Conservation (phyloP, 2,113 vertebrate genomes). For the Amblyopsis rosae region DNA sequence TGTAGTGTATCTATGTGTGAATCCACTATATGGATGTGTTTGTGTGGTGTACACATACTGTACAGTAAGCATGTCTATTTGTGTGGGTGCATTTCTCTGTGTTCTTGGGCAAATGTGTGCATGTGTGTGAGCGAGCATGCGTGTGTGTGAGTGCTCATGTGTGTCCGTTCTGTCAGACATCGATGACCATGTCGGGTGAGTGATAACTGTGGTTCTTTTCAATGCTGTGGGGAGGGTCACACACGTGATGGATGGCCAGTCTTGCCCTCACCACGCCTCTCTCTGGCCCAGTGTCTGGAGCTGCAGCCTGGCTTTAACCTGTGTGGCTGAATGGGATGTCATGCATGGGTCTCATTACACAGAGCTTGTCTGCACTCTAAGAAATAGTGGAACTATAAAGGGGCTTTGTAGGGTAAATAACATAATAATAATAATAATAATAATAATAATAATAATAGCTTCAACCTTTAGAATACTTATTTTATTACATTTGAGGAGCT, state of each 20-base stretch:
- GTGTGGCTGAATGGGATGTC: no score
- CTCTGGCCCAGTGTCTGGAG: conserved; percentile 51
- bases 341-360: no score
- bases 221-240: conserved; percentile 62
- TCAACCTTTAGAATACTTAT: no score
- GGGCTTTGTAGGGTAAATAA: no score
- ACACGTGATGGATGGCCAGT: conserved; percentile 70
- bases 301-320: background rate
- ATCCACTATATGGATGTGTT: conserved; percentile 2
- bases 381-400: no score
- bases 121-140: conserved; percentile 14
- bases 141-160: no score
- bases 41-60: background rate
- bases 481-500: no score
- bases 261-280: conserved; percentile 49
- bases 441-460: no score
- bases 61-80: no score
- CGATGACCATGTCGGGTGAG: conserved; percentile 72
- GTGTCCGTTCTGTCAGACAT: conserved; percentile 46
- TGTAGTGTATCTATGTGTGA: conserved; percentile 9
- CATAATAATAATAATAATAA: no score
- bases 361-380: no score
- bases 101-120: conserved; percentile 15
- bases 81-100: conserved; percentile 16
- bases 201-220: conserved; percentile 73